A percentile compares a stretch with the other conserved stretches of the same genome.
phyloP scores from a whole-genome alignment of 2,797 vertebrate genomes.

The Darevskia nairensis region DNA sequence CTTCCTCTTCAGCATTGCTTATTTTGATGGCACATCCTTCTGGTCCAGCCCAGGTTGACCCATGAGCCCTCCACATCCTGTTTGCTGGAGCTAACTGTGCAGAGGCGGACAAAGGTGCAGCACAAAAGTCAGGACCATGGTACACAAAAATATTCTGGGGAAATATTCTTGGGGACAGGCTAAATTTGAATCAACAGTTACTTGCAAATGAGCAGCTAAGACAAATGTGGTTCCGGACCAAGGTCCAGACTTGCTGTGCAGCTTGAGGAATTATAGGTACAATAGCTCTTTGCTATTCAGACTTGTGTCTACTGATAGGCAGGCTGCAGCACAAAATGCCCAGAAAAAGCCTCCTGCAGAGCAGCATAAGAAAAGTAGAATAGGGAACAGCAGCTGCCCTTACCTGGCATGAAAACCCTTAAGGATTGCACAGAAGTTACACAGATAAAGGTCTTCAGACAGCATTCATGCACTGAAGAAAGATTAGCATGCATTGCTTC shows the following conservation, averaged over 20 bases:
- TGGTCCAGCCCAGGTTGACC: slow-evolving; percentile 73
- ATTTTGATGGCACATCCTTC: slow-evolving; percentile 85
- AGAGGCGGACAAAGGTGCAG: slow-evolving; percentile 45
- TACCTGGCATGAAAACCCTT: neutral
- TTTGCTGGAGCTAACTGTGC: slow-evolving; percentile 72
- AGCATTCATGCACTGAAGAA: neutral
- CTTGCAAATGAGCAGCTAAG: neutral
- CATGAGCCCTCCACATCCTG: slow-evolving; percentile 79
- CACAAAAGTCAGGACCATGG: slow-evolving; percentile 40
- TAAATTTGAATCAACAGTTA: slow-evolving; percentile 60
- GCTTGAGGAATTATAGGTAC: neutral
- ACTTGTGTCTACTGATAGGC: neutral
- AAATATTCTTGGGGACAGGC: slow-evolving; percentile 63
- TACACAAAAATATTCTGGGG: slow-evolving; percentile 69
- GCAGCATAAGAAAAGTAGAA: neutral
- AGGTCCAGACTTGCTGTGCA: neutral
- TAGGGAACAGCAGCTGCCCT: neutral
- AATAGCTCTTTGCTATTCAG: neutral
- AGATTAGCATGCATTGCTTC: neutral
- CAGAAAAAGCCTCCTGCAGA: neutral
- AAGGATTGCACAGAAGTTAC: neutral
- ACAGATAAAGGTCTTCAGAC: neutral
- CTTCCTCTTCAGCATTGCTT: slow-evolving; percentile 79
- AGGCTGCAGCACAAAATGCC: neutral
- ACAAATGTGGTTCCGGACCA: neutral